Conservation (phyloP, 2,113 vertebrate genomes). For the Recurvirostra avosetta region DNA sequence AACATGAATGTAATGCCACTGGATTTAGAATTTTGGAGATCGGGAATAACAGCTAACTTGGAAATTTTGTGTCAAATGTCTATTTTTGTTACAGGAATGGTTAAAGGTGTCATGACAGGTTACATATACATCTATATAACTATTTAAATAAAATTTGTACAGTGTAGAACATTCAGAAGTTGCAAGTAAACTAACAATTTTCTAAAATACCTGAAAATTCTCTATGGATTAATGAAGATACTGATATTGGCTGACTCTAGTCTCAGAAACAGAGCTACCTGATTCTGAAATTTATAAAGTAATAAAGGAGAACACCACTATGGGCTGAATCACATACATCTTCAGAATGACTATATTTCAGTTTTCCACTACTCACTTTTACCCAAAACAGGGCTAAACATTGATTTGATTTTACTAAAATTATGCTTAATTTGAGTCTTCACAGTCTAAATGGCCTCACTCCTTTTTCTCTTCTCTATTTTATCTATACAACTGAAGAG, state of each 20-base stretch:
- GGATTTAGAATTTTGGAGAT: neutral
- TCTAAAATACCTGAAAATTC: neutral
- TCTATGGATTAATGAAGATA: neutral
- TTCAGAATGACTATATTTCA: neutral
- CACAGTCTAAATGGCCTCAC: neutral
- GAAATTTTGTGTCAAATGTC: neutral
- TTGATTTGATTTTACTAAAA: neutral
- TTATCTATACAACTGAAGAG: neutral
- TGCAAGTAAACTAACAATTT: neutral
- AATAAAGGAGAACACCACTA: neutral
- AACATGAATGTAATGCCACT: neutral
- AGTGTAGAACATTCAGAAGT: neutral
- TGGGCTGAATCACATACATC: neutral
- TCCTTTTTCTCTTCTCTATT: neutral
- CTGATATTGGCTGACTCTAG: neutral
- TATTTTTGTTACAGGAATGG: neutral
- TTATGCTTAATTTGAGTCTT: neutral
- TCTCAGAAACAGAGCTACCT: neutral
- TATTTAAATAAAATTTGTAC: neutral
- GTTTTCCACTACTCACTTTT: neutral
- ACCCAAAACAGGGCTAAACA: neutral
- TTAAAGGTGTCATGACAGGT: neutral
- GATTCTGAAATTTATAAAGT: neutral
- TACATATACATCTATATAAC: neutral
- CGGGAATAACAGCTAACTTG: neutral